Percentiles rank a stretch among this genome's conserved stretches.
Evolutionary conservation across 2,797 vertebrate species (phyloP).

Genomic region (Amblyraja radiata): DNA sequence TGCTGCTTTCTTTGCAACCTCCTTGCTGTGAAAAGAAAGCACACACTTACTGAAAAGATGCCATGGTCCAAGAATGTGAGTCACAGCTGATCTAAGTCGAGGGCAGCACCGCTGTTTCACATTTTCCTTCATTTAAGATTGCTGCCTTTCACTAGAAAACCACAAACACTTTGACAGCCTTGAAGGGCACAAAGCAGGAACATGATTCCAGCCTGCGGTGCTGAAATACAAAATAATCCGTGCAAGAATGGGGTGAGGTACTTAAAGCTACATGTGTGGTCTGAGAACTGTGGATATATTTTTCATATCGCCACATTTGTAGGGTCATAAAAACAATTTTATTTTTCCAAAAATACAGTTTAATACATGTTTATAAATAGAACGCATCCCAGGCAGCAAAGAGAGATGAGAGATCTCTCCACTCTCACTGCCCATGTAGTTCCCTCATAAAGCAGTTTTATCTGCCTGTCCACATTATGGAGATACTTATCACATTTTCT

Average conservation of each 20-base stretch:
- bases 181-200: neutral
- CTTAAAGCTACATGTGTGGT: constrained; percentile 13
- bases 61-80: neutral
- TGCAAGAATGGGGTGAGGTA: neutral
- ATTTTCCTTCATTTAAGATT: constrained; percentile 20
- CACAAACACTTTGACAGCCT: neutral
- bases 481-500: constrained; percentile 18
- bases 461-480: neutral
- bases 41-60: neutral
- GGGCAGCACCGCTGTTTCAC: neutral
- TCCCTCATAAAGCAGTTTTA: neutral
- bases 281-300: neutral
- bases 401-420: neutral
- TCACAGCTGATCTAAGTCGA: neutral
- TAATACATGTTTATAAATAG: constrained; percentile 18
- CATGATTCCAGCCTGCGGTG: neutral
- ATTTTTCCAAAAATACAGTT: neutral
- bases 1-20: neutral
- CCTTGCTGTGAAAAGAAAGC: neutral
- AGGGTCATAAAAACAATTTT: constrained; percentile 29
- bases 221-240: neutral
- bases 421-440: neutral
- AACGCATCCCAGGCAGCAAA: neutral
- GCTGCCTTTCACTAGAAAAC: neutral
- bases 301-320: neutral